These are phyloP conservation scores for Spodoptera picta DNA, from an alignment of 2,888 invertebrate genomes.

Conservation along the genomic window DNA sequence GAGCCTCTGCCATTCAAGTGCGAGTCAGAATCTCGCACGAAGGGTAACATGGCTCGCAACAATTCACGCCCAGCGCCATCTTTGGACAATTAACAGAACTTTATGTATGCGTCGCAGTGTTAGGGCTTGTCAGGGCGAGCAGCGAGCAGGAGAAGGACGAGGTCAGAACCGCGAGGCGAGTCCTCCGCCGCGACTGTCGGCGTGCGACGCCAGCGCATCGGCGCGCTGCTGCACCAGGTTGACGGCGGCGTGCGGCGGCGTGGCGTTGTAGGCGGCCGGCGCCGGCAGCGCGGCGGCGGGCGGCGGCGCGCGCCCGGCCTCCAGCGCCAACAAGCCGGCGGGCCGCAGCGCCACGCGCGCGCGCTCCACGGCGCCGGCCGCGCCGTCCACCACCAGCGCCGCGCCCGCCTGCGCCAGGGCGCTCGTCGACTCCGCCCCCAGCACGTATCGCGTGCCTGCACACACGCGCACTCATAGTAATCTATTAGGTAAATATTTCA, in stretches of 20 bases:
- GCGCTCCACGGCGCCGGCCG: constrained; percentile 60
- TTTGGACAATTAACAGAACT: too few species aligned
- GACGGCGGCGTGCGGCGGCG: constrained; percentile 88
- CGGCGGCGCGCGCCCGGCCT: constrained; percentile 33
- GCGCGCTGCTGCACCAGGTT: constrained; percentile 91
- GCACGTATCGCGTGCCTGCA: constrained; percentile 77
- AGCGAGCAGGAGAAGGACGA: too few species aligned
- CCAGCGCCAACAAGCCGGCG: constrained; percentile 55
- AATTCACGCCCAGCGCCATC: too few species aligned
- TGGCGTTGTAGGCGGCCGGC: constrained; percentile 41
- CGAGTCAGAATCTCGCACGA: too few species aligned
- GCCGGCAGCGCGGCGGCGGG: constrained; percentile 46
- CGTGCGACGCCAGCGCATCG: constrained; percentile 91
- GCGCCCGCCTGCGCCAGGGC: constrained; percentile 64
- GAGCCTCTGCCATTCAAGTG: too few species aligned
- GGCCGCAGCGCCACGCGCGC: constrained; percentile 58
- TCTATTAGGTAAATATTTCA: too few species aligned
- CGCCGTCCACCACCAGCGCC: constrained; percentile 50
- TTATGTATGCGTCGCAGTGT: constrained; percentile 88
- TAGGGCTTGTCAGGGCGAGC: constrained; percentile 67
- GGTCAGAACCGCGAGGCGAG: constrained; percentile 90
- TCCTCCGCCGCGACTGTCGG: constrained; percentile 92
- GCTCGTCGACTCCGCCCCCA: constrained; percentile 74
- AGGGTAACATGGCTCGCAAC: too few species aligned
- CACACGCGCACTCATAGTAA: too few species aligned